Conservation (phyloP, 2,797 vertebrate species). For the Clarias laeviceps region DNA sequence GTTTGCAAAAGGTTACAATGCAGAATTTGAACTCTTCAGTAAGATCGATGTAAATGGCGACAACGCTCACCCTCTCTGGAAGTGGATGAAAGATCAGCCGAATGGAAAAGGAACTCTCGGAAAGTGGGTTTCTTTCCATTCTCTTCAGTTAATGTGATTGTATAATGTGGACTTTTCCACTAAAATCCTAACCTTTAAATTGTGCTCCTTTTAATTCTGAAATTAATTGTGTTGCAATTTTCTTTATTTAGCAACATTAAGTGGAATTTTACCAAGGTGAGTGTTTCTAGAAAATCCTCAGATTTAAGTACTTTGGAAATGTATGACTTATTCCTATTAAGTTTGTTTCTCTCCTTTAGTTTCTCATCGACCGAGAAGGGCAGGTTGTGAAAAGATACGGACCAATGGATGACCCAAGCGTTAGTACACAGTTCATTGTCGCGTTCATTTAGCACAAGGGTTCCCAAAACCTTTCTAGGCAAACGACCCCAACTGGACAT, state of each 20-base stretch:
- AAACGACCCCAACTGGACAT: not conserved
- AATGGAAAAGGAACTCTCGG: conserved; percentile 87
- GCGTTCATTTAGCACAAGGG: not conserved
- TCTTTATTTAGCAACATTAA: conserved; percentile 80
- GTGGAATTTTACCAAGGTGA: conserved; percentile 98
- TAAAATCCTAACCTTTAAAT: not conserved
- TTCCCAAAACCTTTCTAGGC: not conserved
- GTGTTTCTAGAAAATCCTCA: not conserved
- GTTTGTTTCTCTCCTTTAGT: conserved; percentile 71
- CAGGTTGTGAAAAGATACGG: conserved; percentile 89
- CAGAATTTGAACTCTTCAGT: conserved; percentile 89
- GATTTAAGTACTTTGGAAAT: not conserved
- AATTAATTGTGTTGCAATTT: not conserved
- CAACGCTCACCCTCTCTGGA: conserved; percentile 88
- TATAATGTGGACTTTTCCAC: not conserved
- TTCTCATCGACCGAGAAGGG: conserved; percentile 89
- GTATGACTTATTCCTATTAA: not conserved
- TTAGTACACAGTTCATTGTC: conserved; percentile 69
- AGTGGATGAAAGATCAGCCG: conserved; percentile 95
- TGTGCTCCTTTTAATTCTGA: too few relatives aligned
- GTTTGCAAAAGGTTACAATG: conserved; percentile 84
- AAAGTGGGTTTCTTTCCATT: conserved; percentile 72
- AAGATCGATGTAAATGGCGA: conserved; percentile 96
- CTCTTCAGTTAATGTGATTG: not conserved
- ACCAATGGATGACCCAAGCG: conserved; percentile 87